Conservation (phyloP, 2,113 vertebrate species). For the Ammodytes marinus region DNA sequence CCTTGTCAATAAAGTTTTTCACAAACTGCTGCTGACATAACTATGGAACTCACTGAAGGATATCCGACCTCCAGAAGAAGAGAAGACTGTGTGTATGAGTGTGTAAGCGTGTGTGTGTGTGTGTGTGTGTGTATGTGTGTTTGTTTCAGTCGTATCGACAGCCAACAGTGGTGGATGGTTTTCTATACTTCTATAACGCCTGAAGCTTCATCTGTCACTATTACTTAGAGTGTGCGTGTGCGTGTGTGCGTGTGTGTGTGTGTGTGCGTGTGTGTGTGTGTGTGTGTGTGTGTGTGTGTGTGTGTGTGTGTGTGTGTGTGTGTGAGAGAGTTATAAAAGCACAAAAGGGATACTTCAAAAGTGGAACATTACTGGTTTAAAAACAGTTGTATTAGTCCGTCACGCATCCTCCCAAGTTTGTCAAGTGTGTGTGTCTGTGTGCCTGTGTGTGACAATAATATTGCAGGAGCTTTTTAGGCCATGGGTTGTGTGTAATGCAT, state of each 20-base stretch:
- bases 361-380: conserved; percentile 32
- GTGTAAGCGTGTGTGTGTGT: background rate
- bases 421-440: conserved; percentile 33
- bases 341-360: conserved; percentile 29
- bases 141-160: conserved; percentile 24
- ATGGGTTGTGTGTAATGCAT: conserved; percentile 74
- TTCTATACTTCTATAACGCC: conserved; percentile 54
- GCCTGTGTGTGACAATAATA: conserved; percentile 76
- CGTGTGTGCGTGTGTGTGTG: conserved; percentile 36
- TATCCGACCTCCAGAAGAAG: conserved; percentile 61
- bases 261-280: conserved; percentile 13
- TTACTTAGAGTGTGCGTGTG: conserved; percentile 48
- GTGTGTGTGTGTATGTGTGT: background rate
- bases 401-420: conserved; percentile 20
- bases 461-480: conserved; percentile 76
- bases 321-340: conserved; percentile 12
- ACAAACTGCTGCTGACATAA: conserved; percentile 76
- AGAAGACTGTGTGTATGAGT: conserved; percentile 19
- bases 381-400: conserved; percentile 29
- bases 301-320: conserved; percentile 36
- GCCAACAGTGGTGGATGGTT: conserved; percentile 47
- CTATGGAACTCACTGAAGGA: conserved; percentile 72
- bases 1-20: conserved; percentile 85
- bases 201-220: conserved; percentile 64
- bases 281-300: conserved; percentile 24